phyloP scores from a whole-genome alignment of 2,797 vertebrate species.

The Scolopax bukidnonensis region DNA sequence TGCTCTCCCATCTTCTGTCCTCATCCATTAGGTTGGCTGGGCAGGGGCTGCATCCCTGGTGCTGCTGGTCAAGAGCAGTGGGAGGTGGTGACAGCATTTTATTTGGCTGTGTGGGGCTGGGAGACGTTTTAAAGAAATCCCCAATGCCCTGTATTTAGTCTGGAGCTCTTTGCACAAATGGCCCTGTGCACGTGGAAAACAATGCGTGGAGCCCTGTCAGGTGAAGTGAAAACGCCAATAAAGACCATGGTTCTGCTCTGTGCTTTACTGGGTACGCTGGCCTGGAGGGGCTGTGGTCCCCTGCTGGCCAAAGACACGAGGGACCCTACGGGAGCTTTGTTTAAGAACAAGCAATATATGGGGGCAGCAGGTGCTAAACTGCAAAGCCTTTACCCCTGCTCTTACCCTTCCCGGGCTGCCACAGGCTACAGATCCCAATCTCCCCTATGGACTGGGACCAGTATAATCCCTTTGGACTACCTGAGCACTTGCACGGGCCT shows the following conservation, averaged over 20 bases:
- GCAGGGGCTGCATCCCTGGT: neutral
- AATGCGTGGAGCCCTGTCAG: neutral
- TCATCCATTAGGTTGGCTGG: neutral
- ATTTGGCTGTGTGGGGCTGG: fast-evolving
- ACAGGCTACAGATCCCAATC: neutral
- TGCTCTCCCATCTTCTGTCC: neutral
- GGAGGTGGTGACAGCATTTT: neutral
- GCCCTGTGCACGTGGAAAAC: fast-evolving
- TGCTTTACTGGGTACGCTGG: neutral
- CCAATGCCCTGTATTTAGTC: fast-evolving
- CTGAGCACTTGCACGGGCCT: neutral
- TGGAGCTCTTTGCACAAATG: neutral
- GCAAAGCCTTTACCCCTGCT: neutral
- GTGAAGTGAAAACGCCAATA: neutral
- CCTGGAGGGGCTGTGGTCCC: neutral
- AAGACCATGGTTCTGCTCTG: neutral
- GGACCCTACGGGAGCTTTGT: neutral
- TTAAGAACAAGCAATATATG: neutral
- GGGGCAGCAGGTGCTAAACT: neutral
- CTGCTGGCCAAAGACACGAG: neutral
- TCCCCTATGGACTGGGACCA: neutral
- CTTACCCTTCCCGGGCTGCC: neutral
- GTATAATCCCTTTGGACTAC: neutral
- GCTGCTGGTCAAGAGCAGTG: neutral
- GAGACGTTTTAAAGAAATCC: neutral